These are phyloP conservation scores for Gymnoscelis rufifasciata DNA, from an alignment of 2,888 invertebrate genomes.

Conservation along the genomic window DNA sequence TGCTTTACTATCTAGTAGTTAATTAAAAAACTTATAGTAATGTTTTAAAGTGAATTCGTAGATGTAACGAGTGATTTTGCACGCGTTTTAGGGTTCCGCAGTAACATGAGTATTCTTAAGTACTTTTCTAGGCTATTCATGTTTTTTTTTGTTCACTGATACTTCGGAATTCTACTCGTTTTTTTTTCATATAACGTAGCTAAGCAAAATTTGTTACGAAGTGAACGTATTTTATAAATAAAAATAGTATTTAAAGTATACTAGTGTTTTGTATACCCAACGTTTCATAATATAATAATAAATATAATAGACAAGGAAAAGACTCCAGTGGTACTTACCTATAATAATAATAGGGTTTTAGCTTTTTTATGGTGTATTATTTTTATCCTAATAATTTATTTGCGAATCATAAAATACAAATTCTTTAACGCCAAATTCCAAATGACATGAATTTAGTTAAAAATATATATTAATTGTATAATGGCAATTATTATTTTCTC, in stretches of 20 bases:
- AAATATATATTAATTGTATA: no score
- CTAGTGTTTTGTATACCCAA: conserved; percentile 70
- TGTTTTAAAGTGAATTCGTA: conserved; percentile 68
- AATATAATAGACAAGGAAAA: no score
- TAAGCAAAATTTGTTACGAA: conserved; percentile 65
- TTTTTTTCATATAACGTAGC: conserved; percentile 33
- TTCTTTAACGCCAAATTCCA: no score
- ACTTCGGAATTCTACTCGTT: conserved; percentile 8
- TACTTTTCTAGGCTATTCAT: neutral
- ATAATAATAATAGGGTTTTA: no score
- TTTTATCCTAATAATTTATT: no score
- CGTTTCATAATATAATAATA: conserved; percentile 34
- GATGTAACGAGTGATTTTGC: conserved; percentile 64
- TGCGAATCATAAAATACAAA: no score
- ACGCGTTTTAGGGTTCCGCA: conserved; percentile 41
- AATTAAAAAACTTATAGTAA: conserved; percentile 71
- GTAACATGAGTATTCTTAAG: neutral
- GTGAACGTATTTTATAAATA: conserved; percentile 68
- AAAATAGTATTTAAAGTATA: conserved; percentile 53
- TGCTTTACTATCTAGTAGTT: conserved; percentile 79
- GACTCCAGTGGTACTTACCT: no score
- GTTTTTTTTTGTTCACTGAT: neutral
- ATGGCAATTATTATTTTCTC: conserved; percentile 6
- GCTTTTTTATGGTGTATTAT: no score
- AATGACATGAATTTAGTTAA: no score